Evolutionary conservation across 2,113 vertebrate genomes (phyloP), one percentile per base, ranked within the genome.

Genomic region (Crocuta crocuta): DNA sequence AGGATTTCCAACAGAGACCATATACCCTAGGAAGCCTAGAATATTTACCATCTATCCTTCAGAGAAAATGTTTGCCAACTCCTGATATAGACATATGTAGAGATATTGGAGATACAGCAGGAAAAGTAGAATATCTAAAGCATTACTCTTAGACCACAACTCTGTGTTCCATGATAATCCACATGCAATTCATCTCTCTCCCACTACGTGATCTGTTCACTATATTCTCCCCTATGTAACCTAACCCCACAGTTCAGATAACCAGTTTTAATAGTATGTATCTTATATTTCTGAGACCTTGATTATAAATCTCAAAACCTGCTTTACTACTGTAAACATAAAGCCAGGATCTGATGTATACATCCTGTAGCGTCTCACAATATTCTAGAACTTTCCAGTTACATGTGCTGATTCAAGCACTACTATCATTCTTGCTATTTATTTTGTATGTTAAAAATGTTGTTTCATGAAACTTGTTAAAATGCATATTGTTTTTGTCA

Each of bases 391-490:
- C 15, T 55, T 89, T 83, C 68, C 92, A 90, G 17, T 66, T 94
- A 63, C 1, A 17, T 48, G 50, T 48, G 58, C 23, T 88, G 26
- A 88, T 53, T 91, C 58, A 94, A 97, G 76, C 16, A 45, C 13
- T 53, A 45, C 39, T 55, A 81, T 74, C 26, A 68, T 17, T 94
- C n/a, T 94, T 94, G 6, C 11, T 88, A 76, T 68, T 80, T 94
- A 33, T 94, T 93, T 73, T 78, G 26, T 33, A 95, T 76, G 76
- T 83, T 80, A 31, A 94, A 95, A 93, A 63, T 68, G 19, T 84
- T 85, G 90, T 55, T 92, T 93, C 85, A 39, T 66, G 19, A 93
- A 94, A 87, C 5, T 74, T 96, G 88, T 91, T 90, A 90, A 84
- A 88, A 91, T 95, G 21, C 33, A 73, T 84, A 76, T 73, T 65